phyloP scores from a whole-genome alignment of 2,888 invertebrate species.

The Acleris sparsana region DNA sequence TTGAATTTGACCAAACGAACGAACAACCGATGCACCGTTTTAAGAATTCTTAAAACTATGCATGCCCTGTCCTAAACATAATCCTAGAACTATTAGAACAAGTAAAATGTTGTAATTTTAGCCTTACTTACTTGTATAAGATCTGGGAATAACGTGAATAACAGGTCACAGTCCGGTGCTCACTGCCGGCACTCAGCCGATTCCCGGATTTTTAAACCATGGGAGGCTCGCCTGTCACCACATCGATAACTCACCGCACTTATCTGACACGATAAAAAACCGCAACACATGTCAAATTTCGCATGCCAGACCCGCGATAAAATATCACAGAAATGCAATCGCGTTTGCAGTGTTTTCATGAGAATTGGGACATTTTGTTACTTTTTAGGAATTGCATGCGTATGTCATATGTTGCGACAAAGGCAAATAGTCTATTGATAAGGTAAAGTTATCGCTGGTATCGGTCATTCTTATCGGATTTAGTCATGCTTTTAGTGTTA shows the following conservation, averaged over 20 bases:
- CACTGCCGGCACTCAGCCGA: conserved; percentile 44
- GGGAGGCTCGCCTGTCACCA: conserved; percentile 48
- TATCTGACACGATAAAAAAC: conserved; percentile 25
- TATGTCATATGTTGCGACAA: not conserved
- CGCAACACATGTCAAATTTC: conserved; percentile 19
- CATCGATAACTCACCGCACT: conserved; percentile 40
- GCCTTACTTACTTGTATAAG: conserved; percentile 15
- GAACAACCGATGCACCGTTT: too few relatives aligned
- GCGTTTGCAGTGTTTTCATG: conserved; percentile 16
- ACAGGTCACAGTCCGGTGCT: conserved; percentile 5
- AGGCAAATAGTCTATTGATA: conserved; percentile 4
- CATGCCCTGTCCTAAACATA: too few relatives aligned
- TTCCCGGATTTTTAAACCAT: conserved; percentile 62
- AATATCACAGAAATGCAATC: conserved; percentile 10
- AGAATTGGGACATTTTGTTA: conserved; percentile 13
- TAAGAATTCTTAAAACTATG: too few relatives aligned
- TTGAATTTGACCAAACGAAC: too few relatives aligned
- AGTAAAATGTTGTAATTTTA: too few relatives aligned
- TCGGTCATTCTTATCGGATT: not conserved
- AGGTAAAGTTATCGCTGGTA: not conserved
- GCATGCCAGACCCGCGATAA: conserved; percentile 24
- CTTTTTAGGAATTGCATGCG: conserved; percentile 10
- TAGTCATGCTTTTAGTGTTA: not conserved
- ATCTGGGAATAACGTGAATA: conserved; percentile 1
- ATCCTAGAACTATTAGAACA: too few relatives aligned